phyloP scores from a whole-genome alignment of 2,797 vertebrate genomes.

The Spinus olivaceus region DNA sequence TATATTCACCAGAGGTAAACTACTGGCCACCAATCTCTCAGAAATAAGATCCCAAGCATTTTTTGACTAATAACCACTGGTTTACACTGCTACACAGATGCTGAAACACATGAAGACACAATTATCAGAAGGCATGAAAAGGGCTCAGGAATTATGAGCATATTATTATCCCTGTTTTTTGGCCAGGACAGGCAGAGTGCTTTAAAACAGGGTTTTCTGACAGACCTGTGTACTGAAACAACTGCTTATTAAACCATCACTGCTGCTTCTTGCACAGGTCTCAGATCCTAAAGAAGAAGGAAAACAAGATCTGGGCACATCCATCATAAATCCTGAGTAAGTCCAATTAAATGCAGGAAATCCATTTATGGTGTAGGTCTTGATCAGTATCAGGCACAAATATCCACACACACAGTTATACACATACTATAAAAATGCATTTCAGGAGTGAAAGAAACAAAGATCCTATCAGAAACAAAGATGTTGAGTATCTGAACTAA shows the following conservation, averaged over 20 bases:
- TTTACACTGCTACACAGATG: not conserved
- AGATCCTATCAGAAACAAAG: not conserved
- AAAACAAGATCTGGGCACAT: not conserved
- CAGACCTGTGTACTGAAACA: not conserved
- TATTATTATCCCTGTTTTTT: not conserved
- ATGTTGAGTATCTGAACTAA: not conserved
- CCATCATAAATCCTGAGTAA: not conserved
- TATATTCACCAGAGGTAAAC: not conserved
- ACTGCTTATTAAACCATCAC: not conserved
- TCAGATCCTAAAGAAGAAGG: not conserved
- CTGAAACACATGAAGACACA: not conserved
- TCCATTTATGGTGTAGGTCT: not conserved
- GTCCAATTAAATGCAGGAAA: not conserved
- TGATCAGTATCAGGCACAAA: not conserved
- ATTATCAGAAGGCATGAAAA: not conserved
- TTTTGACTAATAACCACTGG: not conserved
- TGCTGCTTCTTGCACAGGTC: not conserved
- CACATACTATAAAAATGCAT: not conserved
- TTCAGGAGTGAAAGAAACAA: not conserved
- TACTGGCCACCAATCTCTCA: not conserved
- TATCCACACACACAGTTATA: rapidly evolving
- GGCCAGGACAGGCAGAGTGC: not conserved
- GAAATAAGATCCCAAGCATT: not conserved
- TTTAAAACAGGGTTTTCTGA: not conserved
- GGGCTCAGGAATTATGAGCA: not conserved